These are phyloP conservation scores for Pachyseris speciosa DNA, from an alignment of 64 coral and sea anemone genomes.

Conservation along the genomic window DNA sequence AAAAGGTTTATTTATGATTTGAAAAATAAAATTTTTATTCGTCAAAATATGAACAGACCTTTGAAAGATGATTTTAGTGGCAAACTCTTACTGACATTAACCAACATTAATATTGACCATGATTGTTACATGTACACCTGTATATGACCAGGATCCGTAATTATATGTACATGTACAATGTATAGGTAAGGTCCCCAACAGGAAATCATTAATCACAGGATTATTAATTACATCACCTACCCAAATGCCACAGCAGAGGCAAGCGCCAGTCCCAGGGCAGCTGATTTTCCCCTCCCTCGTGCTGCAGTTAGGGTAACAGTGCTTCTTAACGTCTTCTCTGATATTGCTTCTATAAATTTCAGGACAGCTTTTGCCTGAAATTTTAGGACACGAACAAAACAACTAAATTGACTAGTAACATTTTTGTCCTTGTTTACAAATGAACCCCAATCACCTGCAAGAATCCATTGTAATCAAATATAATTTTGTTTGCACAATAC, in stretches of 20 bases:
- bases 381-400: not conserved
- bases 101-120: too few relatives aligned
- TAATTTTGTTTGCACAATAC: not conserved
- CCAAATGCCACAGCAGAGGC: conserved; percentile 97
- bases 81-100: too few relatives aligned
- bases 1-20: too few relatives aligned
- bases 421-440: not conserved
- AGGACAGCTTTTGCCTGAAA: conserved; percentile 94
- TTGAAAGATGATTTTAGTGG: too few relatives aligned
- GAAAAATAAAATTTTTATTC: too few relatives aligned
- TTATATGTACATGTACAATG: not conserved
- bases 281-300: conserved; percentile 94
- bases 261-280: conserved; percentile 89
- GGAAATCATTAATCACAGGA: not conserved
- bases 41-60: too few relatives aligned
- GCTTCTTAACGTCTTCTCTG: conserved; percentile 90
- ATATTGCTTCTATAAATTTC: conserved; percentile 98
- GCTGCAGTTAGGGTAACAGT: conserved; percentile 97
- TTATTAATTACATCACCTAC: conserved; percentile 36
- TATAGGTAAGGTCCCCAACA: not conserved
- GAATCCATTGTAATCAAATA: not conserved
- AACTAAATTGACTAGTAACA: too few relatives aligned
- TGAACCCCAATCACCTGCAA: not conserved
- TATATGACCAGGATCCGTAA: too few relatives aligned
- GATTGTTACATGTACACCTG: too few relatives aligned